phyloP scores from a whole-genome alignment of 2,888 invertebrate genomes.

The Eurytoma adleriae region DNA sequence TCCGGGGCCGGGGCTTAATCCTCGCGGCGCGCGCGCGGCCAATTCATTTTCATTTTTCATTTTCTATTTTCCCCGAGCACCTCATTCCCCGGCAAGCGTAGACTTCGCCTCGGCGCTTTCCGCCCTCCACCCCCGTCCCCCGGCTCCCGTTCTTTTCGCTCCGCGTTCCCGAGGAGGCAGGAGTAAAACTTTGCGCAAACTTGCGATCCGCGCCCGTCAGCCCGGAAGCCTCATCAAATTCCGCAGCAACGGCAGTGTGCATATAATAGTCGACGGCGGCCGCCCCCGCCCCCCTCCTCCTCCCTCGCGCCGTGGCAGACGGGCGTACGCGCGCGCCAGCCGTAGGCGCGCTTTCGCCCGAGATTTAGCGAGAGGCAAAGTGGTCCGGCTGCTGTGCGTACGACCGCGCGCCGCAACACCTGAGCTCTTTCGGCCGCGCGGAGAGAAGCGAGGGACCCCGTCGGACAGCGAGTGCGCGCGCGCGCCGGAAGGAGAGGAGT shows the following conservation, averaged over 20 bases:
- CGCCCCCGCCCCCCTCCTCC: neutral
- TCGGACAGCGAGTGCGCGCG: too few species aligned
- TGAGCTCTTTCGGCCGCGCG: constrained; percentile 36
- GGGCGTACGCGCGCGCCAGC: constrained; percentile 36
- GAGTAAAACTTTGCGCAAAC: constrained; percentile 62
- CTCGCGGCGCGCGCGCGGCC: constrained; percentile 43
- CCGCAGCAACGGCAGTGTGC: constrained; percentile 58
- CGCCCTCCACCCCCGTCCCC: neutral
- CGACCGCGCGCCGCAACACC: constrained; percentile 58
- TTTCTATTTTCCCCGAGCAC: constrained; percentile 20
- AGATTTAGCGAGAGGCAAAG: constrained; percentile 65
- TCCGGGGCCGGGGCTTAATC: constrained; percentile 51
- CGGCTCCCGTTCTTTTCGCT: constrained; percentile 21
- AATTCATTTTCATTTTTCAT: constrained; percentile 54
- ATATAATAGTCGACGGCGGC: constrained; percentile 50
- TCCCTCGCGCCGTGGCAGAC: neutral
- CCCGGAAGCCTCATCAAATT: constrained; percentile 73
- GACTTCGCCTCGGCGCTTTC: constrained; percentile 35
- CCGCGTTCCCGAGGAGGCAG: constrained; percentile 23
- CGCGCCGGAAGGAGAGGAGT: too few species aligned
- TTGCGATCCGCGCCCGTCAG: constrained; percentile 68
- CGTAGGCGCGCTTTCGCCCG: constrained; percentile 43
- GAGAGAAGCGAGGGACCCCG: neutral
- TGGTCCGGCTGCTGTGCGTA: constrained; percentile 66
- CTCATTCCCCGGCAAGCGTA: neutral